Evolutionary conservation across 2,113 vertebrate genomes (phyloP).

Genomic region (Cololabis saira): DNA sequence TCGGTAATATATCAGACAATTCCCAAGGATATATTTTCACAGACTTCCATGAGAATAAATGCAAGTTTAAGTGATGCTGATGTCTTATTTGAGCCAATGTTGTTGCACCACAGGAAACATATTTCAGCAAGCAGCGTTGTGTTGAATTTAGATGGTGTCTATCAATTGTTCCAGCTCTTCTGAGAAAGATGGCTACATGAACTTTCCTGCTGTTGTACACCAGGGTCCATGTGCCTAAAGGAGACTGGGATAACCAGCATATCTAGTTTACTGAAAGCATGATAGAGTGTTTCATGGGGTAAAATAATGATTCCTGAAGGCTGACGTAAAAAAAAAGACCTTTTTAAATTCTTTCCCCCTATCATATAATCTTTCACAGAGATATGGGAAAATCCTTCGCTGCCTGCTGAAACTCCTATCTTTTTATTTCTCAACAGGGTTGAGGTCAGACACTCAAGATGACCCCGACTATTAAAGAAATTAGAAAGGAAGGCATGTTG

Average conservation of each 20-base stretch:
- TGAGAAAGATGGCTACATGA: background rate
- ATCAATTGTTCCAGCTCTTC: conserved; percentile 22
- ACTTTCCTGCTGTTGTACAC: conserved; percentile 1
- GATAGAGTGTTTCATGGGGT: conserved; percentile 5
- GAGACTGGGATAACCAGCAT: background rate
- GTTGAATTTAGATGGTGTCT: conserved; percentile 9
- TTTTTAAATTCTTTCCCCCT: conserved; percentile 54
- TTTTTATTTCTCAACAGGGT: conserved; percentile 64
- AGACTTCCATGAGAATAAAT: conserved; percentile 17
- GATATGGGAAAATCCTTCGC: conserved; percentile 57
- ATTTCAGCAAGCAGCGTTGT: conserved; percentile 4
- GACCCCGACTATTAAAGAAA: conserved; percentile 58
- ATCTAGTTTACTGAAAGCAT: conserved; percentile 9
- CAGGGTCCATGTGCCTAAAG: conserved; percentile 13
- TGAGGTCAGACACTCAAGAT: conserved; percentile 65
- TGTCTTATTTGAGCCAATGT: conserved; percentile 11
- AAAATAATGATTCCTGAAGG: conserved; percentile 30
- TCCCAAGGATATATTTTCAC: conserved; percentile 14
- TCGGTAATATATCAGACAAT: conserved; percentile 22
- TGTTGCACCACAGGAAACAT: conserved; percentile 11
- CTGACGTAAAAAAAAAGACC: conserved; percentile 41
- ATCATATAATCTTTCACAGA: conserved; percentile 55
- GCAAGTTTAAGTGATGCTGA: conserved; percentile 13
- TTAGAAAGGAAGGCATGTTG: conserved; percentile 15
- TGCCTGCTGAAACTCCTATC: conserved; percentile 57